Evolutionary conservation across 2,888 invertebrate genomes (phyloP).

Genomic region (Callinectes sapidus): DNA sequence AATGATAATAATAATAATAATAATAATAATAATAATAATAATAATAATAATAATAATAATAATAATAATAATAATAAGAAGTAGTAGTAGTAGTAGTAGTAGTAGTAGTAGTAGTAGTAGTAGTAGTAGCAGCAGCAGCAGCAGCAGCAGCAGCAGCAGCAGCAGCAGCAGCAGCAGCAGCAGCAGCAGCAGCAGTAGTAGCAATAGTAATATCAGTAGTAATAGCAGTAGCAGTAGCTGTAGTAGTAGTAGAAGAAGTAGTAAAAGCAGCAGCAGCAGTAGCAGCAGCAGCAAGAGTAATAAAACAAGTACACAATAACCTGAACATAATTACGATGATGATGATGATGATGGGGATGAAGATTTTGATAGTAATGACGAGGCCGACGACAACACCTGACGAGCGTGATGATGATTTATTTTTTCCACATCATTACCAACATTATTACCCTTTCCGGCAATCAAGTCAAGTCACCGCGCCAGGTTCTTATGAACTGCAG

Average conservation of each 20-base stretch:
- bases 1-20: too few species aligned
- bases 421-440: slow-evolving; percentile 9
- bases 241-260: neutral
- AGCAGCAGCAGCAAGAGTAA: neutral
- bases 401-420: slow-evolving; percentile 17
- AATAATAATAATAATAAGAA: too few species aligned
- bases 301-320: neutral
- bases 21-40: too few species aligned
- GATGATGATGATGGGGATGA: neutral
- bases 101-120: too few species aligned
- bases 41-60: too few species aligned
- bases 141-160: too few species aligned
- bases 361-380: neutral
- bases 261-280: neutral
- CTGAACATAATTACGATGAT: neutral
- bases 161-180: too few species aligned
- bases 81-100: too few species aligned
- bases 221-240: too few species aligned
- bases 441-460: slow-evolving; percentile 30
- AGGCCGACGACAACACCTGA: neutral
- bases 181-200: too few species aligned
- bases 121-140: too few species aligned
- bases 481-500: neutral
- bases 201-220: too few species aligned
- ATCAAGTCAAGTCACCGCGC: slow-evolving; percentile 1